Evolutionary conservation across 2,113 vertebrate genomes (phyloP).

Genomic region (Aspiorhynchus laticeps): DNA sequence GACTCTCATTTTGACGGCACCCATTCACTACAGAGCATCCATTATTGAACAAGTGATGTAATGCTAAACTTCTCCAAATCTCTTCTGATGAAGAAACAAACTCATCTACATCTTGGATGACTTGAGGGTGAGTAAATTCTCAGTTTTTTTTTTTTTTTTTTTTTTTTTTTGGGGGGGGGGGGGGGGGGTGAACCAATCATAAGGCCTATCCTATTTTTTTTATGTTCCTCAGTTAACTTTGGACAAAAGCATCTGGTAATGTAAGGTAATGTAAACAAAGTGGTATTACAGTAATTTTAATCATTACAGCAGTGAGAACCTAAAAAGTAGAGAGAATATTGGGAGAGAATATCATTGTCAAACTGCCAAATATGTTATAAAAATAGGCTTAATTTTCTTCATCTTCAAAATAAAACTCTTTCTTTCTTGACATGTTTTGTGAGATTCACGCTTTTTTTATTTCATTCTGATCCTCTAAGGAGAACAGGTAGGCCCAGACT

Average conservation of each 20-base stretch:
- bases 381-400: neutral
- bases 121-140: neutral
- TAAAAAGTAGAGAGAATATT: neutral
- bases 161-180: too few species aligned
- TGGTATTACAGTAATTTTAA: neutral
- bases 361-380: neutral
- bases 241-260: neutral
- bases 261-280: neutral
- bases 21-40: too few species aligned
- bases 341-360: neutral
- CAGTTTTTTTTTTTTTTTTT: too few species aligned
- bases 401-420: neutral
- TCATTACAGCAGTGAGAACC: neutral
- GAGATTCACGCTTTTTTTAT: neutral
- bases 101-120: too few species aligned
- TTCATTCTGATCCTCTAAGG: conserved; percentile 5
- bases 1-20: too few species aligned
- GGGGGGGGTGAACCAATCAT: neutral
- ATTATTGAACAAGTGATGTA: neutral
- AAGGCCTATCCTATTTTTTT: neutral
- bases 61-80: too few species aligned
- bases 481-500: neutral
- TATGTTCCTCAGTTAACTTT: neutral
- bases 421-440: neutral
- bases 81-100: too few species aligned